Evolutionary conservation across 1,140 invertebrate species (phyloP).

Genomic region (Drosophila takahashii): DNA sequence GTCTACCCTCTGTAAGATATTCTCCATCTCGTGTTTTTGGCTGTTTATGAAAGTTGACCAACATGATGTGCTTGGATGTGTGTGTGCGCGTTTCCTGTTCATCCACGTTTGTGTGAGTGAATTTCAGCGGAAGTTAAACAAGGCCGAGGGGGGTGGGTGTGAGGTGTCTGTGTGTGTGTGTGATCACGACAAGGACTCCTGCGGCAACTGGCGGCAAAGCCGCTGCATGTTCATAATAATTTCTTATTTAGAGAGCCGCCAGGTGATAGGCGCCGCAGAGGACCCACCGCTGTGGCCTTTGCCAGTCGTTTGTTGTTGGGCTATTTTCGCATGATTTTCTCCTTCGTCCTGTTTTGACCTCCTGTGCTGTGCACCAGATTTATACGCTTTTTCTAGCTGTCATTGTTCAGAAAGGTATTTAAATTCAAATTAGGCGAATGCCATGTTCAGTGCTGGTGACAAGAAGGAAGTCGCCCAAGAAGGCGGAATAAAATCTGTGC

Average conservation of each 20-base stretch:
- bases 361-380: constrained; percentile 68
- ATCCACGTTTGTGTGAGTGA: constrained; percentile 21
- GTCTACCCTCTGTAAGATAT: neutral
- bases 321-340: constrained; percentile 63
- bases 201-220: constrained; percentile 46
- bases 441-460: constrained; percentile 72
- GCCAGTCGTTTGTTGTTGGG: constrained; percentile 46
- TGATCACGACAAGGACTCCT: constrained; percentile 58
- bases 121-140: constrained; percentile 71
- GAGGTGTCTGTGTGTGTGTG: constrained; percentile 1
- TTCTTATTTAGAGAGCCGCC: constrained; percentile 71
- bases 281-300: neutral
- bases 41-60: constrained; percentile 72
- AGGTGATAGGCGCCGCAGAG: constrained; percentile 53
- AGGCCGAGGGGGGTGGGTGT: constrained; percentile 12
- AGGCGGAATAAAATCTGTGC: constrained; percentile 7
- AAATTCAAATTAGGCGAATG: constrained; percentile 81
- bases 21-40: constrained; percentile 29
- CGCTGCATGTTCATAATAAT: constrained; percentile 74
- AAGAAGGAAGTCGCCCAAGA: constrained; percentile 22
- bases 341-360: constrained; percentile 35
- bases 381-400: constrained; percentile 53
- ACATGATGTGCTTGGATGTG: constrained; percentile 25
- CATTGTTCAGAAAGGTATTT: constrained; percentile 53
- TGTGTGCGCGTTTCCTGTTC: constrained; percentile 45